Evolutionary conservation across 2,888 invertebrate species (phyloP).

Genomic region (Polymixis flavicincta): DNA sequence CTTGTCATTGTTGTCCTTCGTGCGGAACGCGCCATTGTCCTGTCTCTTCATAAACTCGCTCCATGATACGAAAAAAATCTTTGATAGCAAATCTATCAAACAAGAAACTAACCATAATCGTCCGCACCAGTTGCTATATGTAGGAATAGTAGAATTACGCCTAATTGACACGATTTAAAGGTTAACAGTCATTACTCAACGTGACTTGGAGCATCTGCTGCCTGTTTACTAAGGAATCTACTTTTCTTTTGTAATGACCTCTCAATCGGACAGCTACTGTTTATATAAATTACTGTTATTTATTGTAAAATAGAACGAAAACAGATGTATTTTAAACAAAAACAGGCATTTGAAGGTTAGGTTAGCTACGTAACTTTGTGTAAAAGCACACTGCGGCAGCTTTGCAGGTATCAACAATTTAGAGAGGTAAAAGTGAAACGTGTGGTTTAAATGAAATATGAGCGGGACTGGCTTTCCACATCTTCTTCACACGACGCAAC

Average conservation of each 20-base stretch:
- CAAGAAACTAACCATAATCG: conserved; percentile 35
- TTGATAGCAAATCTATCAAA: conserved; percentile 49
- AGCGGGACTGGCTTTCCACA: conserved; percentile 73
- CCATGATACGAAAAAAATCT: conserved; percentile 54
- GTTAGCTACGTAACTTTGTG: conserved; percentile 38
- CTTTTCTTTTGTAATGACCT: conserved; percentile 52
- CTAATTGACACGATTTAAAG: conserved; percentile 59
- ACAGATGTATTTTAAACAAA: conserved; percentile 51
- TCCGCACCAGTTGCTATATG: conserved; percentile 29
- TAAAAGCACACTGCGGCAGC: conserved; percentile 47
- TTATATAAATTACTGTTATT: conserved; percentile 46
- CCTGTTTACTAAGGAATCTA: conserved; percentile 35
- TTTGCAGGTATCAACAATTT: conserved; percentile 55
- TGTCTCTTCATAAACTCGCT: conserved; percentile 62
- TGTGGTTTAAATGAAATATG: conserved; percentile 67
- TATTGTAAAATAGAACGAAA: conserved; percentile 44
- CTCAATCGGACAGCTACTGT: conserved; percentile 46
- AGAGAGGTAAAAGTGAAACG: conserved; percentile 75
- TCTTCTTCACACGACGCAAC: conserved; percentile 79
- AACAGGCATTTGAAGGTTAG: conserved; percentile 52
- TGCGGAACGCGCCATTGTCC: conserved; percentile 79
- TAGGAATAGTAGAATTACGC: conserved; percentile 39
- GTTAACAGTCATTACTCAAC: conserved; percentile 56
- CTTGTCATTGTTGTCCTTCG: conserved; percentile 80
- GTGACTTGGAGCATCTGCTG: conserved; percentile 53